Evolutionary conservation across 2,113 vertebrate genomes (phyloP).

Genomic region (Leucosticte australis): DNA sequence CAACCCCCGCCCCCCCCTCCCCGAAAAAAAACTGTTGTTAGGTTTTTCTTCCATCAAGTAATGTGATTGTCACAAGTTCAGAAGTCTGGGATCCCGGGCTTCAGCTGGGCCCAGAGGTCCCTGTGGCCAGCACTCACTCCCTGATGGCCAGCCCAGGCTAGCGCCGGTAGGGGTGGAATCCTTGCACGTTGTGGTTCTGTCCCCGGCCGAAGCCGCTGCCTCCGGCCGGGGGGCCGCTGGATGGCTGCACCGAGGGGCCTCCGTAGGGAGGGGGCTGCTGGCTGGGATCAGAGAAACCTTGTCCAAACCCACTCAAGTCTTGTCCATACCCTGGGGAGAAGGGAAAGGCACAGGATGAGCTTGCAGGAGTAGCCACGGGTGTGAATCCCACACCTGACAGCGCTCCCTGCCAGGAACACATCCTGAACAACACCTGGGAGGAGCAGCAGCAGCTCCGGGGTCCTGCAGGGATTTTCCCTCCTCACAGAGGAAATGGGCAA

Average conservation of each 20-base stretch:
- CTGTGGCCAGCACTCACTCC: constrained; percentile 82
- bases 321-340: constrained; percentile 89
- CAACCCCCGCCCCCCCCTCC: neutral
- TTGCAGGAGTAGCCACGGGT: accelerated
- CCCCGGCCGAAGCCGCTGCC: constrained; percentile 90
- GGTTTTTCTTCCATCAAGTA: constrained; percentile 74
- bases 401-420: neutral
- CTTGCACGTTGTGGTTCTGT: constrained; percentile 98
- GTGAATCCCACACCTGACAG: accelerated
- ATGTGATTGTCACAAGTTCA: constrained; percentile 85
- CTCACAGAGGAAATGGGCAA: accelerated
- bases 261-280: constrained; percentile 88
- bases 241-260: constrained; percentile 86
- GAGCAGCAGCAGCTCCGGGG: neutral
- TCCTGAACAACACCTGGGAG: accelerated
- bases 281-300: constrained; percentile 94
- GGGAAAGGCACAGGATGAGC: neutral
- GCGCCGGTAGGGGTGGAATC: constrained; percentile 98
- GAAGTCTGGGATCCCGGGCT: constrained; percentile 75
- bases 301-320: constrained; percentile 94
- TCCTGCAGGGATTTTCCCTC: neutral
- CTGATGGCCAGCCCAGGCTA: constrained; percentile 81
- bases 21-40: constrained; percentile 66
- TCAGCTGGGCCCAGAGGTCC: constrained; percentile 71
- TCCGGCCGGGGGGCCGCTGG: constrained; percentile 83